Evolutionary conservation across 2,113 vertebrate species (phyloP).

Genomic region (Pedetes capensis): DNA sequence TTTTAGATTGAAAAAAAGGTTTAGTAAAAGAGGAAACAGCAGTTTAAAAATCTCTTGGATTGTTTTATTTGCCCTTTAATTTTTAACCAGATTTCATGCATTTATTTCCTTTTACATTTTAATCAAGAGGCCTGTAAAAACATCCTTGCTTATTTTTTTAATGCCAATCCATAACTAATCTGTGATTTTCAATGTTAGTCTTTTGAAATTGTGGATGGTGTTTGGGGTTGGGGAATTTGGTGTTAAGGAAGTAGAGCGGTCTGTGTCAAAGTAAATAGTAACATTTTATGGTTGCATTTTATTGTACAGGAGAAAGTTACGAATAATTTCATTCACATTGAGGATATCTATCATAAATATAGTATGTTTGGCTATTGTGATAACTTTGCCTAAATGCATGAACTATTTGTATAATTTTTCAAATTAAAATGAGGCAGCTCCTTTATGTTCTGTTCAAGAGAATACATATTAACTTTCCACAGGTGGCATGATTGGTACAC

Average conservation of each 20-base stretch:
- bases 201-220: not conserved
- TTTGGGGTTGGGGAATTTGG: constrained; percentile 18
- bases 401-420: not conserved
- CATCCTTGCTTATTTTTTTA: constrained; percentile 24
- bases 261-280: not conserved
- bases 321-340: constrained; percentile 9
- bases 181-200: not conserved
- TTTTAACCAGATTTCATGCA: constrained; percentile 52
- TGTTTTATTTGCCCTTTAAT: constrained; percentile 45
- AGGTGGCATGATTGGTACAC: not conserved
- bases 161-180: not conserved
- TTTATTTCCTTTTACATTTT: constrained; percentile 49
- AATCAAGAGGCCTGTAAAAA: not conserved
- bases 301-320: not conserved
- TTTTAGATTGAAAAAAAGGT: not conserved
- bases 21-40: not conserved
- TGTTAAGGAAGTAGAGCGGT: not conserved
- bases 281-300: constrained; percentile 1
- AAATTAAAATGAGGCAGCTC: not conserved
- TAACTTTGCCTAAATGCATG: not conserved
- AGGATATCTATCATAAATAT: not conserved
- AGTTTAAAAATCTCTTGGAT: not conserved
- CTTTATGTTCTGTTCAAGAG: not conserved
- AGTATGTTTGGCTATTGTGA: not conserved
- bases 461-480: not conserved